A percentile compares a stretch with the other conserved stretches of the same genome.
Evolutionary conservation across 2,888 invertebrate genomes (phyloP).

Genomic region (Polyploca ridens): DNA sequence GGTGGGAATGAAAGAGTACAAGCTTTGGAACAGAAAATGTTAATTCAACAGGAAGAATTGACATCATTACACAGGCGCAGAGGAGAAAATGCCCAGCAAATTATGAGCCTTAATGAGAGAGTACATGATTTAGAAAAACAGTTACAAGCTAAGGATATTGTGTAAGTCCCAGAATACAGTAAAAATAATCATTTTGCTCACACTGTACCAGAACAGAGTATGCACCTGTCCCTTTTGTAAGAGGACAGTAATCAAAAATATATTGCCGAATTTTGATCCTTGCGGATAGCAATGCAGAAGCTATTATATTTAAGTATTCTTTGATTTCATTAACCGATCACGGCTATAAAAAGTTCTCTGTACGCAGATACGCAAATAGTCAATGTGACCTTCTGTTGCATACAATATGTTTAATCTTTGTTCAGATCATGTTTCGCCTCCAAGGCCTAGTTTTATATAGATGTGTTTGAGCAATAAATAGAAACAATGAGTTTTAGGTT

Average conservation of each 20-base stretch:
- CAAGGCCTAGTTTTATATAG: slow-evolving; percentile 11
- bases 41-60: slow-evolving; percentile 95
- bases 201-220: too few species aligned
- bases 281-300: not conserved
- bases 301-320: not conserved
- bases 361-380: not conserved
- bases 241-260: too few species aligned
- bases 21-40: slow-evolving; percentile 92
- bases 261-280: not conserved
- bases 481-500: slow-evolving; percentile 9
- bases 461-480: not conserved
- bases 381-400: slow-evolving; percentile 1
- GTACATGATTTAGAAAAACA: slow-evolving; percentile 94
- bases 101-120: slow-evolving; percentile 94
- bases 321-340: not conserved
- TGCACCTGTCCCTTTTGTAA: too few species aligned
- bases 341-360: not conserved
- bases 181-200: not conserved
- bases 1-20: slow-evolving; percentile 85
- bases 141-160: slow-evolving; percentile 88
- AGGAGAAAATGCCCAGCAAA: slow-evolving; percentile 97
- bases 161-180: slow-evolving; percentile 68
- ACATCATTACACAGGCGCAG: slow-evolving; percentile 94
- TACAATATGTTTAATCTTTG: slow-evolving; percentile 2
- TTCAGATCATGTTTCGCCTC: slow-evolving; percentile 2